Conservation (phyloP, 2,888 invertebrate genomes). For the Operophtera brumata region DNA sequence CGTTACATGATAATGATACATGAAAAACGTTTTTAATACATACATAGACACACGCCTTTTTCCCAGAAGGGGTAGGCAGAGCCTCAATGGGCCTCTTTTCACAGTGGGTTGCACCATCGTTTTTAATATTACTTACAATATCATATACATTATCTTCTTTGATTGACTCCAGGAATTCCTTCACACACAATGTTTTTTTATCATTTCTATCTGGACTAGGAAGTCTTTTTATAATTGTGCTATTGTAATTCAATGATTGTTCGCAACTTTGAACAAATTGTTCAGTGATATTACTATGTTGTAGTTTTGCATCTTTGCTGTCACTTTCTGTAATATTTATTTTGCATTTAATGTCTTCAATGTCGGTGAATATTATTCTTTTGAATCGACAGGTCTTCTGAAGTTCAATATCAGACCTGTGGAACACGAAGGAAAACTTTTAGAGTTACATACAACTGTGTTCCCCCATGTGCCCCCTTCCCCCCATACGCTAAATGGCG, state of each 20-base stretch:
- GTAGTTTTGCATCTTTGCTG: slow-evolving; percentile 27
- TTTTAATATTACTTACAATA: slow-evolving; percentile 30
- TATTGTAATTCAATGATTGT: slow-evolving; percentile 35
- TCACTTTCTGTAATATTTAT: slow-evolving; percentile 34
- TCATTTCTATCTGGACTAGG: slow-evolving; percentile 1
- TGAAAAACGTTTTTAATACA: too few species aligned
- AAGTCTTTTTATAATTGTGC: slow-evolving; percentile 45
- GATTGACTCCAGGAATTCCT: slow-evolving; percentile 50
- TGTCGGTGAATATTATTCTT: slow-evolving; percentile 47
- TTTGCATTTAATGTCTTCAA: slow-evolving; percentile 51
- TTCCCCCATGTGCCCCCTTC: too few species aligned
- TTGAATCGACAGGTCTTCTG: slow-evolving; percentile 40
- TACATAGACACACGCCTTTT: too few species aligned
- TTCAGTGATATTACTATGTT: slow-evolving; percentile 25
- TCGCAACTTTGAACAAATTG: slow-evolving; percentile 32
- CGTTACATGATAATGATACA: too few species aligned
- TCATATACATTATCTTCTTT: slow-evolving; percentile 42
- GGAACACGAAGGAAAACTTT: neutral
- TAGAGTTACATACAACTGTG: neutral
- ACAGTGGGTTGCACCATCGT: too few species aligned
- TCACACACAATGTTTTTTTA: slow-evolving; percentile 38
- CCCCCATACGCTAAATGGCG: too few species aligned
- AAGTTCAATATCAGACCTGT: slow-evolving; percentile 48
- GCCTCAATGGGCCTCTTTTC: too few species aligned
- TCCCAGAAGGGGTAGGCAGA: too few species aligned